Percentiles rank a stretch among this genome's conserved stretches.
These are phyloP conservation scores for Leptestheria dahalacensis DNA, from an alignment of 1,140 invertebrate species.

Conservation along the genomic window DNA sequence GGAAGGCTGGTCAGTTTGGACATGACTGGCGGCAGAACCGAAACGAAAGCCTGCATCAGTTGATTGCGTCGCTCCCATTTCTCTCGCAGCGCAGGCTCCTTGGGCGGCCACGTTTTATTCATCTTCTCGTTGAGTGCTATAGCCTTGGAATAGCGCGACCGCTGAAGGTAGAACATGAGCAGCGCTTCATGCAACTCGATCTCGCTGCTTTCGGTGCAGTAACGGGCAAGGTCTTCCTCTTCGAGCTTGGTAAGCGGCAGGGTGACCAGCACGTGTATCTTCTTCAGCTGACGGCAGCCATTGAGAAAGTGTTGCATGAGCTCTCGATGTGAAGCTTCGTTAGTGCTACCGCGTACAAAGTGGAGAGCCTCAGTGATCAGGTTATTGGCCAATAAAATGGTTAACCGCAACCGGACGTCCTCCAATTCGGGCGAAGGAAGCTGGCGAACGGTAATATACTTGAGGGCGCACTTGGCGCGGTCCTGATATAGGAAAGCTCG, in stretches of 20 bases:
- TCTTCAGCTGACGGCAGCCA: conserved; percentile 31
- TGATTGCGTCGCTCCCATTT: conserved; percentile 7
- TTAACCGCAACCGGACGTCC: conserved; percentile 33
- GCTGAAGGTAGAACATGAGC: conserved; percentile 34
- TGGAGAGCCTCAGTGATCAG: conserved; percentile 40
- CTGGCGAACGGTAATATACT: conserved; percentile 34
- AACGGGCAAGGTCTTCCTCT: conserved; percentile 37
- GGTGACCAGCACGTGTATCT: conserved; percentile 37
- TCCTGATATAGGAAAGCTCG: conserved; percentile 37
- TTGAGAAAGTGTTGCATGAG: conserved; percentile 31
- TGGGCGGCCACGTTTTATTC: conserved; percentile 6
- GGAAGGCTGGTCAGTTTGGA: conserved; percentile 18
- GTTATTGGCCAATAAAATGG: conserved; percentile 39
- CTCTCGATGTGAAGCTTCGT: conserved; percentile 26
- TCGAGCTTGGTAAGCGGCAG: conserved; percentile 36
- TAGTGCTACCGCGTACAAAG: conserved; percentile 31
- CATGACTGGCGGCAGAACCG: conserved; percentile 16
- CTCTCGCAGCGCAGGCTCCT: conserved; percentile 7
- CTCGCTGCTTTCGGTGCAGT: conserved; percentile 33
- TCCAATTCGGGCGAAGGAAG: conserved; percentile 34
- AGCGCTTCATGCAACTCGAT: conserved; percentile 31
- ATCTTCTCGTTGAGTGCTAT: background rate
- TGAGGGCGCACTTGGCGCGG: conserved; percentile 36
- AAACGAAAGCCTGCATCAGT: conserved; percentile 15
- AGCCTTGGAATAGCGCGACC: conserved; percentile 21